Evolutionary conservation across 2,113 vertebrate genomes (phyloP).

Genomic region (Siphamia tubifer): DNA sequence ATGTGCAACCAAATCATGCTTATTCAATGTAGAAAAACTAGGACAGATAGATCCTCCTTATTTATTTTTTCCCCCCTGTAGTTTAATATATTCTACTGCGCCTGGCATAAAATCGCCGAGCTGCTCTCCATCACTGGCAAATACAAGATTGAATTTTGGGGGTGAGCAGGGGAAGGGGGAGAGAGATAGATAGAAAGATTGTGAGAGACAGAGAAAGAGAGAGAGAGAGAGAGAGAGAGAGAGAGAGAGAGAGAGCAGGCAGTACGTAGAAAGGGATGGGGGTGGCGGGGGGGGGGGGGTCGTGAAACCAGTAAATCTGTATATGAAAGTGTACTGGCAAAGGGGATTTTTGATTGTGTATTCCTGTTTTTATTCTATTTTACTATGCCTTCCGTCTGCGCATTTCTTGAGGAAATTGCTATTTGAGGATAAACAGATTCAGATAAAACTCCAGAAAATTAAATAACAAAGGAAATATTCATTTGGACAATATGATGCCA

Average conservation of each 20-base stretch:
- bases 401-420: conserved; percentile 19
- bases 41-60: conserved; percentile 59
- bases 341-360: conserved; percentile 32
- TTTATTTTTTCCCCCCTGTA: conserved; percentile 43
- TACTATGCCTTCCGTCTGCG: background rate
- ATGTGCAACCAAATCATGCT: conserved; percentile 57
- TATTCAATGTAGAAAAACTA: conserved; percentile 66
- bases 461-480: conserved; percentile 36
- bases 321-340: conserved; percentile 30
- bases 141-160: conserved; percentile 74
- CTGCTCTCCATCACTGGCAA: conserved; percentile 62
- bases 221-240: conserved; percentile 18
- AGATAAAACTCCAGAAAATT: conserved; percentile 22
- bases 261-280: conserved; percentile 14
- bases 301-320: conserved; percentile 57
- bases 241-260: conserved; percentile 13
- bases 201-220: conserved; percentile 27
- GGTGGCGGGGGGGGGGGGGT: no score
- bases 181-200: conserved; percentile 51
- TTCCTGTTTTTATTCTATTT: conserved; percentile 25
- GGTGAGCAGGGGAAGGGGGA: conserved; percentile 24
- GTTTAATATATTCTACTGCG: conserved; percentile 68
- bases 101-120: conserved; percentile 58
- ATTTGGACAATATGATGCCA: conserved; percentile 28
- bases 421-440: conserved; percentile 23